Base-by-base conservation (phyloP, 2,797 vertebrate species). In the Philypnodon macrostomus region DNA sequence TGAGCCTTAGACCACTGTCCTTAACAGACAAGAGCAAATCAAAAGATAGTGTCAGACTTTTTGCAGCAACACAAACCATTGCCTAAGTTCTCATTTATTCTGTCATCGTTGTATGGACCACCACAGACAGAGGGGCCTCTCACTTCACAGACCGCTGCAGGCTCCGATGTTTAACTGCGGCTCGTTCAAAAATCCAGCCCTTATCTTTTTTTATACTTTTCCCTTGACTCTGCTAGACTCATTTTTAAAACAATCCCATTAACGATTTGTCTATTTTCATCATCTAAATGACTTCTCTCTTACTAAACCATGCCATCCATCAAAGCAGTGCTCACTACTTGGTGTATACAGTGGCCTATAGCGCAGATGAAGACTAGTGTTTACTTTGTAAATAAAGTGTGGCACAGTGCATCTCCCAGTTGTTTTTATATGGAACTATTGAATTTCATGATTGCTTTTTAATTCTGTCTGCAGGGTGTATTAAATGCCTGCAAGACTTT, bases 371-470 rank as follows among this genome's bases (percentile, higher is more conserved):
- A 79, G 77, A 1, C 7, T 64, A 68, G 51, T 64, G 61, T 87
- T 91, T 87, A 75, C 79, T 75, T 73, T 65, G 56, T 76, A 79
- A 83, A 85, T 66, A 75, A 78, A 55, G 63, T 52, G 79, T 60
- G 62, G 58, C 50, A 17, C 16, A 2, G 47, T 2, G 38, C 42
- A 49, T 58, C 31, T 56, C 62, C 73, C 59, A 40, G 81, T 80
- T 83, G 66, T 88, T 90, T 87, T 88, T 84, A 76, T 73, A 81
- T 63, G 73, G 65, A 70, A 76, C 86, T 86, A 70, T 91, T 80
- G 59, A 69, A 84, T 89, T 91, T 88, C 84, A 82, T 83, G 84
- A 90, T 88, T 90, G 82, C 84, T 65, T 90, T 85, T 91, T 86
- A 89, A 93, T 90, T 87, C 85, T 74, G 79, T 63, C 85, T 73